Evolutionary conservation across 2,797 vertebrate genomes (phyloP).

Genomic region (Coregonus suidteri): DNA sequence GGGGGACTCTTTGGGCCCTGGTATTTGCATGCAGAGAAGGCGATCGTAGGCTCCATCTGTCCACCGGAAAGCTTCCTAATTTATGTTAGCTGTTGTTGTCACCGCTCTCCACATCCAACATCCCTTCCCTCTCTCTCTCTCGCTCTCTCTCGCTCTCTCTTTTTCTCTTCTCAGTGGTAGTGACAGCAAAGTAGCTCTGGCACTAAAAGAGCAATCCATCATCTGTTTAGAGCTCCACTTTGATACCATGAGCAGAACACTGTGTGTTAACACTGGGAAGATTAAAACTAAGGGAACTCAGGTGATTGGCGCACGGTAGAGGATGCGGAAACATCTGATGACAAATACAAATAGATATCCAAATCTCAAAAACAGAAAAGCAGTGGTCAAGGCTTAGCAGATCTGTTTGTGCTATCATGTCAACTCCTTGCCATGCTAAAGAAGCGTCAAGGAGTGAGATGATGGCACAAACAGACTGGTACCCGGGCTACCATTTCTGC

Average conservation of each 20-base stretch:
- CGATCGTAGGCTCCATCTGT: constrained; percentile 69
- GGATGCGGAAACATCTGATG: not conserved
- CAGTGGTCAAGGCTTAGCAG: not conserved
- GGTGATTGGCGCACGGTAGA: not conserved
- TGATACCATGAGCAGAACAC: constrained; percentile 53
- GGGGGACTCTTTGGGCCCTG: constrained; percentile 26
- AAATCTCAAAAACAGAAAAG: not conserved
- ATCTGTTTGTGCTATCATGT: not conserved
- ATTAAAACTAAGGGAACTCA: not conserved
- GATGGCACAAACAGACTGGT: not conserved
- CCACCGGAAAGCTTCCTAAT: constrained; percentile 60
- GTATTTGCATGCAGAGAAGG: constrained; percentile 63
- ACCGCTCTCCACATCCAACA: constrained; percentile 40
- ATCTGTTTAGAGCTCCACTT: constrained; percentile 59
- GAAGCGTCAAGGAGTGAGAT: too few species aligned
- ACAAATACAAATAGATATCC: not conserved
- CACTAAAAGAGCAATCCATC: constrained; percentile 75
- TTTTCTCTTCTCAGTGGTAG: constrained; percentile 41
- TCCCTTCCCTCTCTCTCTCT: not conserved
- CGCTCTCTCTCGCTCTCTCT: not conserved
- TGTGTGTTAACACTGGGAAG: constrained; percentile 37
- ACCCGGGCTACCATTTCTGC: not conserved
- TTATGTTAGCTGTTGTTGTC: constrained; percentile 68
- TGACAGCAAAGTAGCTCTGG: constrained; percentile 68
- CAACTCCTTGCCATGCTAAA: too few species aligned